Evolutionary conservation across 2,888 invertebrate genomes (phyloP).

Genomic region (Octonoba sinensis): DNA sequence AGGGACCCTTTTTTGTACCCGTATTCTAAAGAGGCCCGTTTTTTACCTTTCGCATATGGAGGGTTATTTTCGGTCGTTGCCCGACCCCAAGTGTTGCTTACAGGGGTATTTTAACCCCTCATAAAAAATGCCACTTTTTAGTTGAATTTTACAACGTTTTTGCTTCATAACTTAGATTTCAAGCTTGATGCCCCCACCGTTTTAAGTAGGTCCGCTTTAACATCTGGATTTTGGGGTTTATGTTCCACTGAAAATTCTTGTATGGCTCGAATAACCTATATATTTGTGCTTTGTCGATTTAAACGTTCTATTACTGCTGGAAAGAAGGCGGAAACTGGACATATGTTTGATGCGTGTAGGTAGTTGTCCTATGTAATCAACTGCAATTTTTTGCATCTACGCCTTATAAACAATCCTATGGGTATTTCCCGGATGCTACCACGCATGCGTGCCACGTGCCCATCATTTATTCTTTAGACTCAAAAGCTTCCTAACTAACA

Average conservation of each 20-base stretch:
- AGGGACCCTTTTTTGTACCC: constrained; percentile 9
- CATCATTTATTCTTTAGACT: no score
- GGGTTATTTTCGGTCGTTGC: constrained; percentile 51
- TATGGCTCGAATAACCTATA: constrained; percentile 46
- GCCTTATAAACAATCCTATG: no score
- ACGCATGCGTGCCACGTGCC: no score
- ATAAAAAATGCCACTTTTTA: no score
- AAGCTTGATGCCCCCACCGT: background rate
- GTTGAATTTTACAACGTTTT: no score
- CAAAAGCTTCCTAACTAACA: no score
- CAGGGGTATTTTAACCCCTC: constrained; percentile 10
- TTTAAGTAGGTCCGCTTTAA: constrained; percentile 42
- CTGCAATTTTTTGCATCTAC: no score
- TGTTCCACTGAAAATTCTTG: constrained; percentile 26
- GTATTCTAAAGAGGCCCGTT: constrained; percentile 2
- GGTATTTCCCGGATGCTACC: no score
- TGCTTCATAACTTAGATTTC: no score
- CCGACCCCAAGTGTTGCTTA: constrained; percentile 22
- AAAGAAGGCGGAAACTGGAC: constrained; percentile 36
- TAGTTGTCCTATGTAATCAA: constrained; percentile 8
- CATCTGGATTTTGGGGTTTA: constrained; percentile 36
- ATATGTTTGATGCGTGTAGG: constrained; percentile 15
- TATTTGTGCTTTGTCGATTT: constrained; percentile 41
- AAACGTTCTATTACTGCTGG: no score
- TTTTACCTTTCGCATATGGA: background rate